Conservation (phyloP, 1,140 invertebrate genomes). For the Bombus huntii region DNA sequence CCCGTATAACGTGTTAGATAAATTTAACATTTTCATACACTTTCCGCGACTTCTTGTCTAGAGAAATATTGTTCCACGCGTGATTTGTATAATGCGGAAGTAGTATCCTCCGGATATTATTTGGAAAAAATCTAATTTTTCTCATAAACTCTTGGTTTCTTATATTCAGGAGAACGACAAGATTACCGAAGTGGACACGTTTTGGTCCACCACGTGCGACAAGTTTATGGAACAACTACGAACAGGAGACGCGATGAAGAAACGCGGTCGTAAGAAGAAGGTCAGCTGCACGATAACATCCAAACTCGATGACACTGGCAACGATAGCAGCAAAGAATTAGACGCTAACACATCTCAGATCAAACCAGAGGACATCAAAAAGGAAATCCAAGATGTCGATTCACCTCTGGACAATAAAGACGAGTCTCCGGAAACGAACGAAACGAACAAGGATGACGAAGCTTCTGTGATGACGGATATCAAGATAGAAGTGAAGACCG, state of each 20-base stretch:
- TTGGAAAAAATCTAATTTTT: background rate
- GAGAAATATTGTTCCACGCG: no score
- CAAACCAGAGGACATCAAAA: constrained; percentile 75
- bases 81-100: no score
- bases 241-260: constrained; percentile 82
- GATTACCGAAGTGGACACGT: constrained; percentile 80
- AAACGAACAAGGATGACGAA: constrained; percentile 52
- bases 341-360: constrained; percentile 55
- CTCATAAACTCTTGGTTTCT: background rate
- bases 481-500: constrained; percentile 58
- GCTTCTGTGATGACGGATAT: constrained; percentile 27
- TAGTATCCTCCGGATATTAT: no score
- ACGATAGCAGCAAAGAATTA: constrained; percentile 61
- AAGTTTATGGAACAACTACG: constrained; percentile 88
- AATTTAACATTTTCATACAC: no score
- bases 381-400: constrained; percentile 64
- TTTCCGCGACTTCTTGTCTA: no score
- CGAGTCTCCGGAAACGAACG: constrained; percentile 57
- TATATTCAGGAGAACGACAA: constrained; percentile 76
- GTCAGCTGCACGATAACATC: constrained; percentile 54
- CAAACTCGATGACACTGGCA: constrained; percentile 58
- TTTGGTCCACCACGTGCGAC: constrained; percentile 87
- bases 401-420: constrained; percentile 5
- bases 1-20: no score
- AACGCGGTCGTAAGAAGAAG: constrained; percentile 83